Conservation (phyloP, 2,888 invertebrate genomes). For the Lycia hirtaria region DNA sequence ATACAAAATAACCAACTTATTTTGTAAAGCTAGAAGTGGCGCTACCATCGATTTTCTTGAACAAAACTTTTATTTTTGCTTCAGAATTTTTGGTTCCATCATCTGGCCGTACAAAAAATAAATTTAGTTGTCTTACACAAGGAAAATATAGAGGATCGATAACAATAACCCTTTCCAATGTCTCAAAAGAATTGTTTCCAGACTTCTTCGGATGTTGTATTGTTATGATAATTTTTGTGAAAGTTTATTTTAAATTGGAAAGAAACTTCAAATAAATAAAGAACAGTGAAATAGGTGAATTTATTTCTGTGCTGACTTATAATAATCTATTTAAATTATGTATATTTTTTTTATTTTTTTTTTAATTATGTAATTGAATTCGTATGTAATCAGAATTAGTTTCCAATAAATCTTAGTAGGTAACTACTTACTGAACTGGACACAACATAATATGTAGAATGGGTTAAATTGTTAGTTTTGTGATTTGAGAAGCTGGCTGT, state of each 20-base stretch:
- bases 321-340: too few relatives aligned
- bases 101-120: background rate
- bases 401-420: too few relatives aligned
- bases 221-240: slow-evolving; percentile 77
- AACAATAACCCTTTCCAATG: slow-evolving; percentile 63
- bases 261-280: background rate
- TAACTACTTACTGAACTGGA: too few relatives aligned
- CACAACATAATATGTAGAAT: too few relatives aligned
- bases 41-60: background rate
- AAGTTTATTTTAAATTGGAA: slow-evolving; percentile 49
- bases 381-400: too few relatives aligned
- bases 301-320: too few relatives aligned
- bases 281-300: background rate
- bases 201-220: slow-evolving; percentile 49
- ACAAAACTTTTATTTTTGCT: background rate
- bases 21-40: background rate
- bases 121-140: slow-evolving; percentile 24
- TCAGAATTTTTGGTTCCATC: background rate
- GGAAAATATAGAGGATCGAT: slow-evolving; percentile 48
- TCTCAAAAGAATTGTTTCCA: slow-evolving; percentile 63
- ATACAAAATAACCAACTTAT: background rate
- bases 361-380: too few relatives aligned
- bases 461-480: too few relatives aligned
- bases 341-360: too few relatives aligned
- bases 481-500: too few relatives aligned